Conservation (phyloP, 2,113 vertebrate genomes). For the Rousettus leschenaultii region DNA sequence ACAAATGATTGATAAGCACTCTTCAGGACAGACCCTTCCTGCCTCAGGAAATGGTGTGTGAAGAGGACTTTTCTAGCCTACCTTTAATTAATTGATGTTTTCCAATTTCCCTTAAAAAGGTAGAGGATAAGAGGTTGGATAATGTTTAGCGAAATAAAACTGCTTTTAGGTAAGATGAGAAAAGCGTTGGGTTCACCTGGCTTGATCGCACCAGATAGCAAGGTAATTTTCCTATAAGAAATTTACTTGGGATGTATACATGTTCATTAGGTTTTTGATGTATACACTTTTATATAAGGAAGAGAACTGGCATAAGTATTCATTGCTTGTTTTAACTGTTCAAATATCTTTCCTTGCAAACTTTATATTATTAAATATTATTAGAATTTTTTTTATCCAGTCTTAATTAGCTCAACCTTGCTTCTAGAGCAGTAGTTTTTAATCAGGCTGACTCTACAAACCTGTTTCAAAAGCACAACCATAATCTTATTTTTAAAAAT, state of each 20-base stretch:
- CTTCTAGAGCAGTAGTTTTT: not conserved
- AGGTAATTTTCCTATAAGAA: not conserved
- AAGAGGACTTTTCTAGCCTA: not conserved
- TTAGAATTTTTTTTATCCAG: not conserved
- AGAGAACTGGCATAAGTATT: not conserved
- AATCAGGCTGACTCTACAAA: not conserved
- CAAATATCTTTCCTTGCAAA: not conserved
- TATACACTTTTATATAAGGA: not conserved
- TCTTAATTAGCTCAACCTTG: not conserved
- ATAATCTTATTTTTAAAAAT: not conserved
- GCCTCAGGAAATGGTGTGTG: not conserved
- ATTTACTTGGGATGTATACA: not conserved
- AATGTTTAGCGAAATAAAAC: not conserved
- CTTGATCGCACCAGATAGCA: not conserved
- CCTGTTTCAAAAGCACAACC: not conserved
- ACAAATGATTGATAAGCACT: not conserved
- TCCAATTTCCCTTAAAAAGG: not conserved
- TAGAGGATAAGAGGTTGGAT: not conserved
- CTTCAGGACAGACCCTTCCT: not conserved
- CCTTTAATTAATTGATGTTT: not conserved
- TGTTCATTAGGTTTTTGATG: not conserved
- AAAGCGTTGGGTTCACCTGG: not conserved
- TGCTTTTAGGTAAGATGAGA: not conserved
- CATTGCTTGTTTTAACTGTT: not conserved
- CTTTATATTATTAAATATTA: not conserved